Evolutionary conservation across 2,888 invertebrate genomes (phyloP), one percentile per base, ranked within the genome.

Genomic region (Synanthedon tipuliformis): DNA sequence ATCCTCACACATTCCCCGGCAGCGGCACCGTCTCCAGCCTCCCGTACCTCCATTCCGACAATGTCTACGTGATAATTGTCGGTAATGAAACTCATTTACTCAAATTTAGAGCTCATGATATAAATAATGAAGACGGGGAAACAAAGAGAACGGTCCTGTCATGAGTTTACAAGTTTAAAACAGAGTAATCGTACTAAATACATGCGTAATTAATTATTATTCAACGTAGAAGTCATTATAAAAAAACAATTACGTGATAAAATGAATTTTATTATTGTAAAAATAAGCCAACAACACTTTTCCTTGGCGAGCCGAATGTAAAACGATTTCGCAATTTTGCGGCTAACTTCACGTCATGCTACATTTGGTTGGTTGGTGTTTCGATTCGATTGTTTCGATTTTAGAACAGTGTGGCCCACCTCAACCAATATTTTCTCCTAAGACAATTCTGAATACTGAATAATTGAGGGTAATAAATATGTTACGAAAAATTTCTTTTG

Each of bases 11-110:
- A 75, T 58, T 85, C 86, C 7, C 78, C 82, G 0, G 83, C 71
- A 40, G 86, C 81, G 51, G 85, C 85, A 40, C 86, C 86, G 59
- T 86, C 86, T 10, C 86, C 86, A 56, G 82, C 83, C 59, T 84
- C 84, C 70, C 85, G 77, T 57, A 84, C 75, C 60, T 87, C 86
- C 86, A 87, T 86, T 66, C 73, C 75, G 53, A 68, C 70, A 69
- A 13, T 8, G 13, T 74, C 73, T 71, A 75, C 69, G 60, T 51
- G 50, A 53, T 45, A 45, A 45, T 45, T 15, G n/a, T 45, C 15
- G 15, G 13, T 45, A 7, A 45, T 45, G 4, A 45, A 13, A 45
- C 45, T 45, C 45, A 45, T 45, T 45, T 45, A 45, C 15, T 45
- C 45, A 45, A 45, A 34, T 34, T 7, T 34, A 8, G 3, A 13